A percentile compares a stretch with the other conserved stretches of the same genome.
Evolutionary conservation across 2,113 vertebrate species (phyloP).

Genomic region (Bubo bubo): DNA sequence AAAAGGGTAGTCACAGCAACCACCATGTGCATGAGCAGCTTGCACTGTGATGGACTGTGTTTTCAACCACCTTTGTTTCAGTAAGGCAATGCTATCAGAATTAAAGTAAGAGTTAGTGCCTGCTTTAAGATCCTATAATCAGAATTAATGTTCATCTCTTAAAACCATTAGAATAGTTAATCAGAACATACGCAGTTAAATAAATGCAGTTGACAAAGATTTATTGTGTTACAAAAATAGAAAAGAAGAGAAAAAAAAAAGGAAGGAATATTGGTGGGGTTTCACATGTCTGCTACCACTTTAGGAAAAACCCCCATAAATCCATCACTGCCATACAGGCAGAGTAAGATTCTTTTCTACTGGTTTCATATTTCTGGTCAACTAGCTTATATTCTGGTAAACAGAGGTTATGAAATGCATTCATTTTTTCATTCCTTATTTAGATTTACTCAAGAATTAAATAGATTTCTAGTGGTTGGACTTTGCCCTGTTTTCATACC

Average conservation of each 20-base stretch:
- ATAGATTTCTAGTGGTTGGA: accelerated
- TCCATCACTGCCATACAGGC: background rate
- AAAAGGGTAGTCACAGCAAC: background rate
- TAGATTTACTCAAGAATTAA: background rate
- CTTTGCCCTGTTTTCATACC: background rate
- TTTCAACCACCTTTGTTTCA: background rate
- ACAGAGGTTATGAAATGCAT: background rate
- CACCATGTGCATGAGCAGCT: background rate
- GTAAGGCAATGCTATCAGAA: background rate
- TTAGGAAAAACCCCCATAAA: background rate
- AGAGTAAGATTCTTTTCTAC: background rate
- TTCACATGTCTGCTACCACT: background rate
- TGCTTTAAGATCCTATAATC: background rate
- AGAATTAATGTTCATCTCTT: constrained; percentile 45
- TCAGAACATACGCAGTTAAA: background rate
- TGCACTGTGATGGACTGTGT: background rate
- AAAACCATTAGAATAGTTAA: background rate
- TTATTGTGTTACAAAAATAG: background rate
- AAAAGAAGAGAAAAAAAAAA: background rate
- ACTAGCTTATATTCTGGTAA: background rate
- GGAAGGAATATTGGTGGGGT: background rate
- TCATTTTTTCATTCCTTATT: background rate
- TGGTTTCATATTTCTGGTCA: background rate
- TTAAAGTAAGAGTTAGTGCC: background rate
- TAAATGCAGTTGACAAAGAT: background rate